A percentile compares a stretch with the other conserved stretches of the same genome.
Conservation (phyloP, 2,113 vertebrate genomes). For the Struthio camelus region DNA sequence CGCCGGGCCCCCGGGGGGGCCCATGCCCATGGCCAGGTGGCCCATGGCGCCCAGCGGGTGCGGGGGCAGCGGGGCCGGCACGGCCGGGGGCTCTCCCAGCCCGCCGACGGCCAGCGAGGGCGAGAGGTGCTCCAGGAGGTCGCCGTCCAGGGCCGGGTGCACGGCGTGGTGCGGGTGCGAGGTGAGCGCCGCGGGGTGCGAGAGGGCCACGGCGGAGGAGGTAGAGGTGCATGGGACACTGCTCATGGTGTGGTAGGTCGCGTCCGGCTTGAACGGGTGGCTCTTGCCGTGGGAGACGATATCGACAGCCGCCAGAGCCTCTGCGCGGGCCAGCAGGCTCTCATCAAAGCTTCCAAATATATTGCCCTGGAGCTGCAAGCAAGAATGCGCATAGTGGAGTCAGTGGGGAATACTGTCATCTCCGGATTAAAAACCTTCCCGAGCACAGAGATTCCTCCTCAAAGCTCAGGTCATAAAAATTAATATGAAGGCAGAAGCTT, state of each 20-base stretch:
- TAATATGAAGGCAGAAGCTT: slow-evolving; percentile 89
- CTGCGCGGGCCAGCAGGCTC: slow-evolving; percentile 95
- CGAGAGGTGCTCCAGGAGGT: slow-evolving; percentile 91
- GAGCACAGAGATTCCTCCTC: slow-evolving; percentile 87
- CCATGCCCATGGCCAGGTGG: slow-evolving; percentile 88
- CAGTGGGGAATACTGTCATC: slow-evolving; percentile 91
- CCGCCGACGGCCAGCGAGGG: slow-evolving; percentile 84
- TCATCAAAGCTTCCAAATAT: slow-evolving; percentile 99
- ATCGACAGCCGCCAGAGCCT: slow-evolving; percentile 96
- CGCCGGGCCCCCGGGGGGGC: slow-evolving; percentile 76
- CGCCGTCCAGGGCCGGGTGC: slow-evolving; percentile 87
- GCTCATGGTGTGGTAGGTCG: slow-evolving; percentile 95
- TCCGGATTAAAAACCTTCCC: slow-evolving; percentile 91
- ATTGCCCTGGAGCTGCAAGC: slow-evolving; percentile 97
- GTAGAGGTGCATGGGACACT: slow-evolving; percentile 87
- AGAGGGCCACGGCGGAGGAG: slow-evolving; percentile 84
- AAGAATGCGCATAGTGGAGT: slow-evolving; percentile 85
- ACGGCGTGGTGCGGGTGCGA: slow-evolving; percentile 76
- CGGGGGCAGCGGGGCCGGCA: slow-evolving; percentile 79
- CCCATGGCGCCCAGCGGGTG: slow-evolving; percentile 84
- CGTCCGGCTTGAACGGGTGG: slow-evolving; percentile 93
- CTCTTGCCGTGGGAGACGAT: slow-evolving; percentile 92
- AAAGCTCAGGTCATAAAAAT: slow-evolving; percentile 98
- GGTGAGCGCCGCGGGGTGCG: slow-evolving; percentile 82
- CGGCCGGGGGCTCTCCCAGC: slow-evolving; percentile 82